Evolutionary conservation across 2,888 invertebrate species (phyloP).

Genomic region (Latrodectus elegans): DNA sequence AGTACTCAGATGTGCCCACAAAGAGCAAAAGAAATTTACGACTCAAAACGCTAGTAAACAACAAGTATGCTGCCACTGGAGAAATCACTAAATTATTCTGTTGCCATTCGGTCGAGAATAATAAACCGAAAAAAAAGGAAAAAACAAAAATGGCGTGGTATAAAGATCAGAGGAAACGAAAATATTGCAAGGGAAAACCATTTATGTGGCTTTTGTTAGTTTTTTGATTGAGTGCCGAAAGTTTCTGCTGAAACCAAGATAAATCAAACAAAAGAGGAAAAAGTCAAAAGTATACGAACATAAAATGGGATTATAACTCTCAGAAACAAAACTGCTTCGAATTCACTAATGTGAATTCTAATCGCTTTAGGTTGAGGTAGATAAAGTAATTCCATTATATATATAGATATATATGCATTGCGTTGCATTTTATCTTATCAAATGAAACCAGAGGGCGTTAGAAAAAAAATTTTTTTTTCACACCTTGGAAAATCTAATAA

Average conservation of each 20-base stretch:
- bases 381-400: conserved; percentile 20
- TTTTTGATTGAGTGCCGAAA: conserved; percentile 16
- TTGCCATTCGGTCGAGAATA: conserved; percentile 27
- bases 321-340: conserved; percentile 8
- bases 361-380: conserved; percentile 37
- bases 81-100: conserved; percentile 39
- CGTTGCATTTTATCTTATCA: conserved; percentile 24
- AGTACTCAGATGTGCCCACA: too few species aligned
- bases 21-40: conserved; percentile 1
- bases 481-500: conserved; percentile 23
- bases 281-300: conserved; percentile 8
- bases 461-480: conserved; percentile 7
- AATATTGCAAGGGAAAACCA: conserved; percentile 12
- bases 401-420: not conserved
- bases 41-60: conserved; percentile 11
- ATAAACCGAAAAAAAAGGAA: not conserved
- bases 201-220: conserved; percentile 13
- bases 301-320: conserved; percentile 40
- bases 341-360: conserved; percentile 23
- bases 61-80: conserved; percentile 24
- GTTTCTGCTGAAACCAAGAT: conserved; percentile 32
- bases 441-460: conserved; percentile 9
- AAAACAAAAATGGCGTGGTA: not conserved
- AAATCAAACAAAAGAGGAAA: not conserved
- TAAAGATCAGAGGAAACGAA: not conserved